A percentile compares a stretch with the other conserved stretches of the same genome.
Evolutionary conservation across 2,888 invertebrate species (phyloP).

Genomic region (Acanthosepion esculentum): DNA sequence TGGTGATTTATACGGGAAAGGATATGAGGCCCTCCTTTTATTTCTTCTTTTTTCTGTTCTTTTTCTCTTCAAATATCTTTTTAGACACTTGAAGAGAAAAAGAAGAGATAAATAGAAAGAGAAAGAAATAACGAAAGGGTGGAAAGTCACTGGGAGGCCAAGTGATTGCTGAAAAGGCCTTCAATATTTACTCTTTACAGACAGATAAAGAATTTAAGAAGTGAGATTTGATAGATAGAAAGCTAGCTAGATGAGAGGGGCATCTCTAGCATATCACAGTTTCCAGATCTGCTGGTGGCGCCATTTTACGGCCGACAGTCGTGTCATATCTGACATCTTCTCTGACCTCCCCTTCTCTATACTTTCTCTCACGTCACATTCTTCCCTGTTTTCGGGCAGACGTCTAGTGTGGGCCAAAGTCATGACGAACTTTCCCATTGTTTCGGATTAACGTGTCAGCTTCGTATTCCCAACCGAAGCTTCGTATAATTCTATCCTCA

Average conservation of each 20-base stretch:
- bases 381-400: conserved; percentile 33
- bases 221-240: background rate
- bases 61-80: no score
- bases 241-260: background rate
- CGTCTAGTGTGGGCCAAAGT: conserved; percentile 9
- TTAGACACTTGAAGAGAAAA: background rate
- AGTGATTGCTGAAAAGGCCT: background rate
- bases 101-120: background rate
- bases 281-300: background rate
- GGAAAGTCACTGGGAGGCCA: background rate
- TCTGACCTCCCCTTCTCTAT: background rate
- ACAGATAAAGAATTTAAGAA: conserved; percentile 2
- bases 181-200: background rate
- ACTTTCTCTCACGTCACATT: background rate
- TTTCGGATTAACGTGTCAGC: conserved; percentile 33
- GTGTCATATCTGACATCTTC: conserved; percentile 23
- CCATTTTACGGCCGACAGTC: conserved; percentile 8
- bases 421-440: conserved; percentile 11
- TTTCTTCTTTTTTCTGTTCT: no score
- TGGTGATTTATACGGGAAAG: background rate
- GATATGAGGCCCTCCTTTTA: background rate
- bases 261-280: background rate
- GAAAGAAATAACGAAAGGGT: background rate
- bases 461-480: background rate
- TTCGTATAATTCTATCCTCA: background rate